Percentiles rank a stretch among this genome's conserved stretches.
phyloP scores from a whole-genome alignment of 2,113 vertebrate genomes.

The Macrotus californicus region DNA sequence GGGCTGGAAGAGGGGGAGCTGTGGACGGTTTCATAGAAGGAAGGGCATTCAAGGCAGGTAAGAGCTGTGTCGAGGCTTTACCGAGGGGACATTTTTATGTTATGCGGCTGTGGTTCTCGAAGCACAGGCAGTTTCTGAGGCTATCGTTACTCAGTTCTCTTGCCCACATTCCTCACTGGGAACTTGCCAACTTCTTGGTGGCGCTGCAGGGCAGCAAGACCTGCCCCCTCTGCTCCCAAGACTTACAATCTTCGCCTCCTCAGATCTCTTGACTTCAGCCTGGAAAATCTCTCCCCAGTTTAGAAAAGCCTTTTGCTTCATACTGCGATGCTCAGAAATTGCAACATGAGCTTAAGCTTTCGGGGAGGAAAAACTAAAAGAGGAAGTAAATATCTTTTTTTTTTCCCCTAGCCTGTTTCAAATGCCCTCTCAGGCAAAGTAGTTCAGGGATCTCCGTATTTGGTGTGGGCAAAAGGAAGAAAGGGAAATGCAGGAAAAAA shows the following conservation, averaged over 20 bases:
- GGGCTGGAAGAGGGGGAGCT: background rate
- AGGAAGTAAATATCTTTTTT: background rate
- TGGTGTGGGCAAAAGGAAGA: background rate
- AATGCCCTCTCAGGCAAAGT: background rate
- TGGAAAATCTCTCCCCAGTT: background rate
- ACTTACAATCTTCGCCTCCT: background rate
- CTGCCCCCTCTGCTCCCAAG: background rate
- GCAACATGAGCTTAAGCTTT: background rate
- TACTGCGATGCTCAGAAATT: background rate
- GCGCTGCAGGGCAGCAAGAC: background rate
- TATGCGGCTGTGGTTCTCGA: background rate
- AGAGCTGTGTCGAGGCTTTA: background rate
- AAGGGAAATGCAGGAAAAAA: background rate
- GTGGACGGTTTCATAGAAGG: background rate
- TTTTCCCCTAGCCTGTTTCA: background rate
- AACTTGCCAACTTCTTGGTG: background rate
- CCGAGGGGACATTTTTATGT: accelerated
- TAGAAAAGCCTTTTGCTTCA: background rate
- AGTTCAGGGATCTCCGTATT: background rate
- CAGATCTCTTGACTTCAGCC: background rate
- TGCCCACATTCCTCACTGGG: background rate
- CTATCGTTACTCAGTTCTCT: background rate
- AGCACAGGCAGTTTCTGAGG: background rate
- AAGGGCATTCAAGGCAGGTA: background rate
- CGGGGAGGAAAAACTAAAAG: background rate